A percentile compares a stretch with the other conserved stretches of the same genome.
Conservation (phyloP, 2,888 invertebrate genomes). For the Calliopum simillimum region DNA sequence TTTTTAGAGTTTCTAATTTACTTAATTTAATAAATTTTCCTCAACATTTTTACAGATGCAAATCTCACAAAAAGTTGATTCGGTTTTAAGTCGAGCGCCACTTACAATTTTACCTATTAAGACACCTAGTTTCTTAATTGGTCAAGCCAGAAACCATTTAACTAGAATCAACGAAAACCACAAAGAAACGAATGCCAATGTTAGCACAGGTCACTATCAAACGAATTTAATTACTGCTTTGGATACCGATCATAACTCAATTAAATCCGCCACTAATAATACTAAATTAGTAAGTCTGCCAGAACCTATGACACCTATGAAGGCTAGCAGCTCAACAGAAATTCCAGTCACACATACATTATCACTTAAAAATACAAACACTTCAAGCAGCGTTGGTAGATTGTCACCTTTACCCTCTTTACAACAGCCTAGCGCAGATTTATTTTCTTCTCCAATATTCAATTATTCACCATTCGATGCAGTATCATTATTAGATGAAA, state of each 20-base stretch:
- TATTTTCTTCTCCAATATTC: slow-evolving; percentile 72
- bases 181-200: background rate
- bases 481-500: slow-evolving; percentile 69
- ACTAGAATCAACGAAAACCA: slow-evolving; percentile 12
- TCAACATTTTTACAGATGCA: slow-evolving; percentile 71
- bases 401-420: slow-evolving; percentile 54
- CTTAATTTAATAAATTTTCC: background rate
- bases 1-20: background rate
- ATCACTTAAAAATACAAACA: slow-evolving; percentile 54
- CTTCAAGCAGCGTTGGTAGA: slow-evolving; percentile 48
- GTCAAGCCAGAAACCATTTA: slow-evolving; percentile 54
- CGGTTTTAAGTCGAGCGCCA: slow-evolving; percentile 80
- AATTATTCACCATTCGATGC: slow-evolving; percentile 71
- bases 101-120: slow-evolving; percentile 76
- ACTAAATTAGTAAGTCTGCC: slow-evolving; percentile 34
- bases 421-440: slow-evolving; percentile 65
- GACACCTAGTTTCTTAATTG: slow-evolving; percentile 72
- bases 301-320: slow-evolving; percentile 37
- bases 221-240: slow-evolving; percentile 58
- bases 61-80: slow-evolving; percentile 78
- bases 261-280: slow-evolving; percentile 13
- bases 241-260: slow-evolving; percentile 34
- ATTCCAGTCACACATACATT: slow-evolving; percentile 46
- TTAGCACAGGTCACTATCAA: slow-evolving; percentile 58
- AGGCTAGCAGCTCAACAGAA: slow-evolving; percentile 26